Evolutionary conservation across 2,888 invertebrate species (phyloP).

Genomic region (Sabatieria punctata): DNA sequence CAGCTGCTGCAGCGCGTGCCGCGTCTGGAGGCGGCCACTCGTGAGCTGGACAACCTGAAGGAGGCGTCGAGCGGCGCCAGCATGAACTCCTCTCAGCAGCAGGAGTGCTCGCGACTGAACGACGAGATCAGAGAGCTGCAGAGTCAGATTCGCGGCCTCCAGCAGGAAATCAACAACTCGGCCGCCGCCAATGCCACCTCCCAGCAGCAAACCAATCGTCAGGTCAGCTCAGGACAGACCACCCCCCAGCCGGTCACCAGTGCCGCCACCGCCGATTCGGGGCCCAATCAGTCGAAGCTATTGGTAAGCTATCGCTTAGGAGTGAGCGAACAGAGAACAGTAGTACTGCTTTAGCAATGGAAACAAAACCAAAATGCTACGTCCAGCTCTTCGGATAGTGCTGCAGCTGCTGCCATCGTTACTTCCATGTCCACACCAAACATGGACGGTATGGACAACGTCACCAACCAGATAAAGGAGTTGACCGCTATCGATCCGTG

Average conservation of each 20-base stretch:
- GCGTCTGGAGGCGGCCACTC: constrained; percentile 10
- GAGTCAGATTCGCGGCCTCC: neutral
- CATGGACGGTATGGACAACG: too few relatives aligned
- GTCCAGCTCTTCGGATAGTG: neutral
- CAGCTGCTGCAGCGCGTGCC: constrained; percentile 12
- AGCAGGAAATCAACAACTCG: neutral
- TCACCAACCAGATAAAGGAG: too few relatives aligned
- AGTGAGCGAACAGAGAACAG: too few relatives aligned
- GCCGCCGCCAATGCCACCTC: neutral
- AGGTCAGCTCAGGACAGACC: too few relatives aligned
- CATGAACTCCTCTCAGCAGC: constrained; percentile 2
- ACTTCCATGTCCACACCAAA: too few relatives aligned
- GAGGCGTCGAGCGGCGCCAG: neutral
- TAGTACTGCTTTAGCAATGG: neutral
- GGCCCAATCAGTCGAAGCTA: too few relatives aligned
- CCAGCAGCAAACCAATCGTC: too few relatives aligned
- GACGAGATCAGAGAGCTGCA: neutral
- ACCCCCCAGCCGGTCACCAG: neutral
- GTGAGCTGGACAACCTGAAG: constrained; percentile 2
- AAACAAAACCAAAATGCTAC: neutral
- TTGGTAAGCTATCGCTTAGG: too few relatives aligned
- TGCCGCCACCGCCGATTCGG: neutral
- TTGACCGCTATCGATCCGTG: too few relatives aligned
- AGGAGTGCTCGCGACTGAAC: neutral
- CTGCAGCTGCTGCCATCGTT: too few relatives aligned